Percentiles rank a stretch among this genome's conserved stretches.
phyloP scores from a whole-genome alignment of 2,888 invertebrate genomes.

The Plebejus argus region DNA sequence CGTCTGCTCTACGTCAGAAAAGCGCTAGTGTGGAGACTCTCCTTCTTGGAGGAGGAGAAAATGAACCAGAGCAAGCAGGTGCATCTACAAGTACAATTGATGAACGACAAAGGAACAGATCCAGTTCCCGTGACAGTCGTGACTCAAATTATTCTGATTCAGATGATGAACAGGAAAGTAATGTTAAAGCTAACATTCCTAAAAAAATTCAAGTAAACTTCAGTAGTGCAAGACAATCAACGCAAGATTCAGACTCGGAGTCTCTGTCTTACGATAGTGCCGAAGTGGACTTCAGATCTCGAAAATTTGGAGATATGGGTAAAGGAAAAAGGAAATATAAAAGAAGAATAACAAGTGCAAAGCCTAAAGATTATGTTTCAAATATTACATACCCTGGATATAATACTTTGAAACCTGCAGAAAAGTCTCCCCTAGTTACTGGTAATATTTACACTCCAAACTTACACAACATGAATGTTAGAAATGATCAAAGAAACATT shows the following conservation, averaged over 20 bases:
- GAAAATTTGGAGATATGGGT: conserved; percentile 62
- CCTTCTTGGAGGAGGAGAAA: conserved; percentile 52
- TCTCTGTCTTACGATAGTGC: conserved; percentile 69
- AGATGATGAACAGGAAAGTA: conserved; percentile 53
- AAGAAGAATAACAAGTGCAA: conserved; percentile 49
- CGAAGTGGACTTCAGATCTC: conserved; percentile 68
- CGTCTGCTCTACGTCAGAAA: conserved; percentile 47
- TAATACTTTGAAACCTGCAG: conserved; percentile 57
- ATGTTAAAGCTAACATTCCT: conserved; percentile 46
- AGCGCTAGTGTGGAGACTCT: conserved; percentile 68
- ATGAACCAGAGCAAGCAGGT: conserved; percentile 46
- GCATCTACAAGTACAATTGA: conserved; percentile 54
- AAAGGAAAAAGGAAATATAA: conserved; percentile 59
- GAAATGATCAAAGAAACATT: conserved; percentile 43
- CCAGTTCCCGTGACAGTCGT: conserved; percentile 64
- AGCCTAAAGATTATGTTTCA: conserved; percentile 47
- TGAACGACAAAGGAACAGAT: conserved; percentile 52
- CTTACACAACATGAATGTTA: conserved; percentile 64
- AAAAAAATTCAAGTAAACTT: conserved; percentile 42
- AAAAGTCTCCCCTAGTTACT: conserved; percentile 63
- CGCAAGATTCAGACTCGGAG: conserved; percentile 63
- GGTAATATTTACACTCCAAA: conserved; percentile 70
- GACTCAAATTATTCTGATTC: conserved; percentile 64
- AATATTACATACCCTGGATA: conserved; percentile 60
- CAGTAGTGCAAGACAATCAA: conserved; percentile 47